Evolutionary conservation across 2,888 invertebrate genomes (phyloP), one percentile per base, ranked within the genome.

Genomic region (Sarcophaga variegata): DNA sequence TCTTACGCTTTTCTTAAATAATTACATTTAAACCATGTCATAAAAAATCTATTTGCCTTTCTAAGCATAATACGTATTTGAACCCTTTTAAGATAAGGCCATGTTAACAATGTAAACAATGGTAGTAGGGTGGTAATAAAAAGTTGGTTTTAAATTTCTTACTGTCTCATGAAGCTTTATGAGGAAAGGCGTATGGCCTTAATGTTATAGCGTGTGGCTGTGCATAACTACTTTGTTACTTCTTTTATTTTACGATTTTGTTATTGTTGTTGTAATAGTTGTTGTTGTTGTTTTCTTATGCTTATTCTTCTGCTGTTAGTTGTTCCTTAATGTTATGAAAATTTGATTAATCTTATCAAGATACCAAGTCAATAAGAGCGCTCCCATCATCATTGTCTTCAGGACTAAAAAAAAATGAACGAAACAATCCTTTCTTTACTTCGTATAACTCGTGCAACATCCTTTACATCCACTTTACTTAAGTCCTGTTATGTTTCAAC

Each of bases 321-420:
- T 88, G 81, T 76, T 84, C 86, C 89, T 88, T 90, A 91, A 92
- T 91, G 91, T 92, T 91, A 90, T 91, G 93, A 92, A 93, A 93
- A 93, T 93, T 93, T 93, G 93, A 93, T 93, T 93, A 93, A 93
- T 93, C 93, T 93, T 92, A 92, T 93, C 92, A 92, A 91, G 92
- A 91, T 91, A 89, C 88, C 37, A 86, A 88, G 86, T 83, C 82
- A 84, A 81, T 78, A 72, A 67, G 71, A 81, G 80, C 66, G 62
- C 59, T 8, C 37, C 10, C 37, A 25, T 37, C 37, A 37, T 37
- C 37, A 37, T 37, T 37, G 37, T 37, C 37, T 37, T 10, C 37
- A 20, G 59, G 74, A 20, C 64, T 49, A 69, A 64, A 64, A 75
- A 22, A 45, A n/a, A 76, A 71, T 20, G 75, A 67, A 77, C 62